These are phyloP conservation scores for Callithrix jacchus DNA, from an alignment of 2,113 vertebrate species.

Conservation along the genomic window DNA sequence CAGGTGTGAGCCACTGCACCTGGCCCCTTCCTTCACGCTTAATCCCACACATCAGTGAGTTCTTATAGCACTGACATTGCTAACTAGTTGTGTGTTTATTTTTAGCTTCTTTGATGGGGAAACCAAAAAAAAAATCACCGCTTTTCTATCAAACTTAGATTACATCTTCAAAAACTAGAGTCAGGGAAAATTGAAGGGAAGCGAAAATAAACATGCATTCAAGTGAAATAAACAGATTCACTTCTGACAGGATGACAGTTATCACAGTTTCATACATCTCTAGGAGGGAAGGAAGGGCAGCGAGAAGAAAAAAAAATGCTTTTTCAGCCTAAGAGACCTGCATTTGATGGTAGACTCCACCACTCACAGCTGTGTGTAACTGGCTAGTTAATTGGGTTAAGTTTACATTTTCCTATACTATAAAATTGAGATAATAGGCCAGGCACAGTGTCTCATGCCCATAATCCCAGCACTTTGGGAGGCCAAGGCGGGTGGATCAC, in stretches of 20 bases:
- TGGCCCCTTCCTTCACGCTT: not conserved
- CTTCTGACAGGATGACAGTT: not conserved
- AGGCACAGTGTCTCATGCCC: too few species aligned
- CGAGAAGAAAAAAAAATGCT: not conserved
- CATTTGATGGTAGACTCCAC: not conserved
- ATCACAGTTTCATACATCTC: not conserved
- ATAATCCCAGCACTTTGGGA: too few species aligned
- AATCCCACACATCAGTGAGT: not conserved
- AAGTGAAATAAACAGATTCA: not conserved
- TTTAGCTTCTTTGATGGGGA: slow-evolving; percentile 12
- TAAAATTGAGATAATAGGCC: not conserved
- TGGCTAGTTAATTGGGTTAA: not conserved
- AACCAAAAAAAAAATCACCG: not conserved
- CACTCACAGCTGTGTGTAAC: not conserved
- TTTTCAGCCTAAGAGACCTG: not conserved
- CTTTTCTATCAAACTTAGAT: not conserved
- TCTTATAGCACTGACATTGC: not conserved
- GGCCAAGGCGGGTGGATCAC: too few species aligned
- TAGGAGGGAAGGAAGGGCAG: not conserved
- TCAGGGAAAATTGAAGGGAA: slow-evolving; percentile 13
- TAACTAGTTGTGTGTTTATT: not conserved
- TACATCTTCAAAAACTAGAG: not conserved
- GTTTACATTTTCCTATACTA: not conserved
- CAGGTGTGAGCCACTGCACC: too few species aligned
- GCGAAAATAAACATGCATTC: slow-evolving; percentile 36